phyloP scores from a whole-genome alignment of 2,888 invertebrate species.

The Gortyna flavago region DNA sequence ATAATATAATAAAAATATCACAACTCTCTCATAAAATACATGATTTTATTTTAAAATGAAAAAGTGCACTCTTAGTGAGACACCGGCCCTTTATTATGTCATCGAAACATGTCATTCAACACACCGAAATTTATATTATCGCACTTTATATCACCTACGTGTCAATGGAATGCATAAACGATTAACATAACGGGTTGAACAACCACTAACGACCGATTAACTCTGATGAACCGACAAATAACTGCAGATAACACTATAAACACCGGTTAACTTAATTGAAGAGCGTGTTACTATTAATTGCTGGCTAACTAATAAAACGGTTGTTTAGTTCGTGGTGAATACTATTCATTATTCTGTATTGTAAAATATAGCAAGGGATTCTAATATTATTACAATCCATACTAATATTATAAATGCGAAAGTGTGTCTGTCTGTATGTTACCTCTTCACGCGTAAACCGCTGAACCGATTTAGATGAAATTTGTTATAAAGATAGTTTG shows the following conservation, averaged over 20 bases:
- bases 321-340: slow-evolving; percentile 1
- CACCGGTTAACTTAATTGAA: slow-evolving; percentile 43
- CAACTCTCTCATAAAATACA: too few species aligned
- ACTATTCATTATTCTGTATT: slow-evolving; percentile 1
- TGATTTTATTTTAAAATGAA: too few species aligned
- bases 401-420: too few species aligned
- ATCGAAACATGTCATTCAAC: neutral
- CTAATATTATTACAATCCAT: too few species aligned
- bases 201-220: slow-evolving; percentile 30
- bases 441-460: too few species aligned
- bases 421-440: too few species aligned
- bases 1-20: too few species aligned
- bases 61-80: too few species aligned
- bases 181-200: slow-evolving; percentile 44
- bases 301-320: slow-evolving; percentile 23
- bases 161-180: slow-evolving; percentile 45
- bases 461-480: too few species aligned
- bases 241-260: slow-evolving; percentile 47
- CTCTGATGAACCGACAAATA: slow-evolving; percentile 53
- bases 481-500: too few species aligned
- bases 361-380: neutral
- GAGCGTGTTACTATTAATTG: slow-evolving; percentile 20
- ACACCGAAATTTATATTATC: neutral
- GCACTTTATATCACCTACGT: slow-evolving; percentile 6
- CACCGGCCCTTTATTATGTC: too few species aligned